Evolutionary conservation across 2,113 vertebrate species (phyloP).

Genomic region (Daubentonia madagascariensis): DNA sequence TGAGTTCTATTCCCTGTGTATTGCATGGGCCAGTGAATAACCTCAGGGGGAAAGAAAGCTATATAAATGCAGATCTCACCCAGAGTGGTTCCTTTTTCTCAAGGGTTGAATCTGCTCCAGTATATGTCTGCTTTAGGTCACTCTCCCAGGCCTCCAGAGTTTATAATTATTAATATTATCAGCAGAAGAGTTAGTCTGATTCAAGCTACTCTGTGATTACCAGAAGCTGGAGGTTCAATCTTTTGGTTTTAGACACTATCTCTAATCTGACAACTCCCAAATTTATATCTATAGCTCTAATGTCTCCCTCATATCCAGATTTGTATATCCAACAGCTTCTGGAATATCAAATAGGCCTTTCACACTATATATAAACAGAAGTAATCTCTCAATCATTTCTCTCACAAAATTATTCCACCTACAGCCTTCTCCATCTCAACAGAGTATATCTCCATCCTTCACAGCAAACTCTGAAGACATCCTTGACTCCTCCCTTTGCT

Average conservation of each 20-base stretch:
- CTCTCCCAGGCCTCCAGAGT: background rate
- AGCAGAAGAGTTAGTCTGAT: conserved; percentile 6
- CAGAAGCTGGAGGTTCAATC: background rate
- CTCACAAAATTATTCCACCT: background rate
- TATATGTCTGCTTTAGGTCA: background rate
- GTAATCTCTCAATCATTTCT: background rate
- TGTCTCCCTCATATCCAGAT: background rate
- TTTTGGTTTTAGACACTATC: background rate
- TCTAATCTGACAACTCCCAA: background rate
- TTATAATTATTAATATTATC: background rate
- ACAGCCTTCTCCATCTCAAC: background rate
- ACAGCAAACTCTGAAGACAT: background rate
- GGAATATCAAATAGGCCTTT: background rate
- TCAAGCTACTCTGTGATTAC: background rate
- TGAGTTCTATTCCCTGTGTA: background rate
- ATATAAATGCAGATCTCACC: background rate
- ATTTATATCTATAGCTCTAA: background rate
- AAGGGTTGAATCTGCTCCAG: background rate
- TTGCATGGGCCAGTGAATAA: background rate
- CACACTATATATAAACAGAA: background rate
- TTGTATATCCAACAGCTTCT: background rate
- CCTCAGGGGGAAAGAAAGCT: background rate
- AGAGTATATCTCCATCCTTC: background rate
- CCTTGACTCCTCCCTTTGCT: background rate
- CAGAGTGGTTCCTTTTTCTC: background rate